Evolutionary conservation across 1,140 invertebrate species (phyloP).

Genomic region (Drosophila busckii): DNA sequence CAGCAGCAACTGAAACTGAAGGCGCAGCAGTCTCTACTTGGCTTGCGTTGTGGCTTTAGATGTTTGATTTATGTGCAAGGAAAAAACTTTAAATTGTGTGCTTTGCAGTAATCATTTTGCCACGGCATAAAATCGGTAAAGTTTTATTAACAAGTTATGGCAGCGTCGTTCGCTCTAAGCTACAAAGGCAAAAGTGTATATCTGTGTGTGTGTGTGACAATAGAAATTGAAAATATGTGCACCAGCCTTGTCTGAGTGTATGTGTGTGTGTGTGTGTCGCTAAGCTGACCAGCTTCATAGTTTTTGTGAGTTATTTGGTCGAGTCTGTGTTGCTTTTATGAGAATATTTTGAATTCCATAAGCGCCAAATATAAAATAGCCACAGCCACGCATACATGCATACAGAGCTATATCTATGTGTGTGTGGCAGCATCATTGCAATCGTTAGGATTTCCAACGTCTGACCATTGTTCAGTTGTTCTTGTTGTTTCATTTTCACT

Average conservation of each 20-base stretch:
- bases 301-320: constrained; percentile 56
- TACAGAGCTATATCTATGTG: constrained; percentile 2
- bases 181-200: background rate
- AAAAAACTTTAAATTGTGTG: constrained; percentile 69
- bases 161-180: constrained; percentile 8
- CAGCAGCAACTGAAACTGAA: background rate
- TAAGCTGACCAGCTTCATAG: constrained; percentile 21
- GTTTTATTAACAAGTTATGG: constrained; percentile 69
- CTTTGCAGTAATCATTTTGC: constrained; percentile 58
- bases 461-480: no score
- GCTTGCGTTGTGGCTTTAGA: constrained; percentile 35
- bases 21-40: constrained; percentile 2
- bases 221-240: constrained; percentile 60
- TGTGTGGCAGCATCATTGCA: constrained; percentile 3
- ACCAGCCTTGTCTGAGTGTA: constrained; percentile 4
- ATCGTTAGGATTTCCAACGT: constrained; percentile 11
- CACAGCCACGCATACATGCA: background rate
- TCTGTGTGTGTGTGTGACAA: constrained; percentile 25
- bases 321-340: constrained; percentile 45
- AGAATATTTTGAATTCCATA: constrained; percentile 50
- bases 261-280: constrained; percentile 41
- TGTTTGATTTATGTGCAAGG: constrained; percentile 63
- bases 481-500: background rate
- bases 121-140: constrained; percentile 61
- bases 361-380: constrained; percentile 23